Evolutionary conservation across 2,888 invertebrate species (phyloP), one percentile per base, ranked within the genome.

Genomic region (Salticus scenicus): DNA sequence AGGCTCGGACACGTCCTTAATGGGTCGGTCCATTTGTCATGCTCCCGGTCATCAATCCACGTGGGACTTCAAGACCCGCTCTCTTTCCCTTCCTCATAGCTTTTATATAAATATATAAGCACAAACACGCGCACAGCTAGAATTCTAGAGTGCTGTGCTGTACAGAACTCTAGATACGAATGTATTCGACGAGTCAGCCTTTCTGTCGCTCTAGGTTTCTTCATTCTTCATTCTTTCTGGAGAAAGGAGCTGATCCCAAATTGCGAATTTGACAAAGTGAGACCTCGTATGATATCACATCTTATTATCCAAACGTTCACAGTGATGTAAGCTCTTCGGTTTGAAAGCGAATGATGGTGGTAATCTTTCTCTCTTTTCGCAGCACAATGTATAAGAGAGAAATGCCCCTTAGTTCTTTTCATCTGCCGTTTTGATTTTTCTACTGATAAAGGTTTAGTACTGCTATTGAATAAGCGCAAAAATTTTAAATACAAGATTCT

Each of bases 21-120:
- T 84, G 83, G 83, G 83, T 67, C 67, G 77, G 66, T 84, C 83
- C 83, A 84, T 84, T 84, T 84, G 83, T 84, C 83, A 84, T 66
- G 81, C 76, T 72, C 71, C 67, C 51, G 75, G 72, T 84, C 83
- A 84, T 84, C 77, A 84, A 84, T 84, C 77, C 83, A 72, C 70
- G 37, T 63, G 82, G 76, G 37, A 77, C 83, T 72, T 84, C 77
- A 84, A 77, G 77, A 42, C 31, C 71, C n/a, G 27, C 42, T 51
- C 69, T 77, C 24, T 41, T 74, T 67, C 69, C 24, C 57, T 77
- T 77, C 69, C 51, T 27, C 28, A 31, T 20, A 24, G 10, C 67
- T 10, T 4, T 20, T 12, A 37, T n/a, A 37, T 37, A 24, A 41
- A 31, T 69, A 37, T 20, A 51, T 57, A 67, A 27, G 37, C 41